Conservation (phyloP, 2,888 invertebrate genomes). For the Galerucella pusilla region DNA sequence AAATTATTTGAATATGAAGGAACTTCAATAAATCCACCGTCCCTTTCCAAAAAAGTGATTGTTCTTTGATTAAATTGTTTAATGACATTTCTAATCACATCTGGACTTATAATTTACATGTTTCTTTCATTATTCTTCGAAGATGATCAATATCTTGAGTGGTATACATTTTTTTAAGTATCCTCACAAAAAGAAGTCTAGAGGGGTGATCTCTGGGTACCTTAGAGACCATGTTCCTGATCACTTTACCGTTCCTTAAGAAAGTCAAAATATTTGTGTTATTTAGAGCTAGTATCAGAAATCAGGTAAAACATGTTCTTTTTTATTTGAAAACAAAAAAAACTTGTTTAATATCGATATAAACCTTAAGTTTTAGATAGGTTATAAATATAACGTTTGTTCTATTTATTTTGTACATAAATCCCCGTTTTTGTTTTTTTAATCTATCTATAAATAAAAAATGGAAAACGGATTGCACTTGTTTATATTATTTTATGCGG, state of each 20-base stretch:
- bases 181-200: too few species aligned
- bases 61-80: too few species aligned
- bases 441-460: constrained; percentile 31
- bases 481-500: background rate
- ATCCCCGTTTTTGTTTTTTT: constrained; percentile 36
- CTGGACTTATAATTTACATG: too few species aligned
- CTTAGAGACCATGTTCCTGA: too few species aligned
- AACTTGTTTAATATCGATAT: background rate
- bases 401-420: constrained; percentile 45
- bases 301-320: constrained; percentile 23
- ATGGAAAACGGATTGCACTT: constrained; percentile 1
- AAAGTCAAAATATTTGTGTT: constrained; percentile 3
- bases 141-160: too few species aligned
- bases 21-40: too few species aligned
- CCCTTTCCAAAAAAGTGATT: too few species aligned
- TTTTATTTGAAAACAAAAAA: constrained; percentile 7
- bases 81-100: too few species aligned
- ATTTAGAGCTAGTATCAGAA: background rate
- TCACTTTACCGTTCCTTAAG: constrained; percentile 3
- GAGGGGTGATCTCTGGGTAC: too few species aligned
- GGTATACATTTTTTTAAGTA: too few species aligned
- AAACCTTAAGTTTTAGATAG: background rate
- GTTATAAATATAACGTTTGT: constrained; percentile 13
- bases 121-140: too few species aligned
- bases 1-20: too few species aligned